Base-by-base conservation (phyloP, 2,888 invertebrate species). In the Cepaea hortensis region DNA sequence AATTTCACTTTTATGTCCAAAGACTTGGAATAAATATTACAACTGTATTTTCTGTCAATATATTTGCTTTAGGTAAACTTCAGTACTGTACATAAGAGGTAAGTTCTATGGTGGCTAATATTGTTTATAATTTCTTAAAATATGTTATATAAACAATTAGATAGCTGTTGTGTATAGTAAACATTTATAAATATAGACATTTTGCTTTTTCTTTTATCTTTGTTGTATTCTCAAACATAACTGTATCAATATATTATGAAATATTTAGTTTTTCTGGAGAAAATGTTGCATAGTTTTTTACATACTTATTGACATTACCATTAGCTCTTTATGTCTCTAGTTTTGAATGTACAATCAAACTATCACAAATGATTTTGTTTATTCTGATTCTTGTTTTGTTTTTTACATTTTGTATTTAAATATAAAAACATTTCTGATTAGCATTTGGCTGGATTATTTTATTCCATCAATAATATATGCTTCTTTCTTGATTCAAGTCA, bases 31-130 rank as follows among this genome's bases (percentile, higher is more conserved):
- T 65, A 65, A 65, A 15, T 9, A 15, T 9, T 65, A 65, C 18
- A 65, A 65, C 18, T 15, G 18, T 18, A n/a, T 23, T 23, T 72
- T 72, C 23, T 72, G 20, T n/a, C 7, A 72, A 20, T 72, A 5
- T 55, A 9, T 55, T 55, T 55, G 7, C 6, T 72, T 72, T 23
- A 72, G 72, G 23, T 72, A 72, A 92, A 93, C 87, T 92, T 93
- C 86, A 91, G 89, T 85, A 90, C 89, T 89, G 91, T 93, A 2
- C 90, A 90, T 80, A 90, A 92, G 88, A 92, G 91, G 93, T 93
- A 90, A 90, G 90, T 76, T 65, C n/a, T 50, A 18, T 76, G 20
- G 18, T 68, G 3, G 35, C 6, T 3, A n/a, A 46, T 75, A 13
- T 46, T 48, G 3, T 75, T 75, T 55, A n/a, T 1, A 55, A 55